Evolutionary conservation across 2,113 vertebrate species (phyloP), one percentile per base, ranked within the genome.

Genomic region (Microtus richardsoni): DNA sequence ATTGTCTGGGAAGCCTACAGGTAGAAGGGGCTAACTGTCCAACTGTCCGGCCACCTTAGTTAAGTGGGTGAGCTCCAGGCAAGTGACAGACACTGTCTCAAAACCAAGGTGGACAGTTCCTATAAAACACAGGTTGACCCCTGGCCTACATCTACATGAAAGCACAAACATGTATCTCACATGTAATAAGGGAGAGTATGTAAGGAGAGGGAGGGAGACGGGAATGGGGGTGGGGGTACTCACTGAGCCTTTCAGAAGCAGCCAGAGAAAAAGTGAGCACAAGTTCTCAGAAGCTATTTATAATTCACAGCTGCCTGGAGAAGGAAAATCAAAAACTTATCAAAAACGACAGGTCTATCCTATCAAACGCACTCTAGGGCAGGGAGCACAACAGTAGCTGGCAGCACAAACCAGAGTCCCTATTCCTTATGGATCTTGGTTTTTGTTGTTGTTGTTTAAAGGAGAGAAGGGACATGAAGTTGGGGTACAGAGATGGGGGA

Each of bases 211-310:
- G 24, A 64, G 26, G 24, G 21, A 11, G n/a, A 39, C 2, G 2
- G 12, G 33, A 12, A 19, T 6, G 4, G 1, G 11, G 1, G 8
- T 3, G 30, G 16, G 13, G 13, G 26, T 5, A 39, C 33, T 28
- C 30, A 2, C 16, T 90, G 64, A 73, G 49, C 5, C 39, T 44
- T 17, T 85, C 77, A 10, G 13, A 54, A 82, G 54, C 14, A 60
- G 79, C 60, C 79, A 60, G 78, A 58, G 52, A 22, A 60, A 54
- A 28, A 28, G n/a, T 41, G 24, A 62, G 54, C n/a, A 62, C 7
- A 41, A 28, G 41, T 62, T 41, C n/a, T 28, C n/a, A 41, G n/a
- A 62, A 83, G 36, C 7, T 41, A 4, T 39, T 82, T 60, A 0
- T 60, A 82, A 16, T 82, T 60, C 54, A 44, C 30, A 83, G 58